These are phyloP conservation scores for Paramuricea clavata DNA, from an alignment of 92 coral and sea anemone genomes.

Conservation along the genomic window DNA sequence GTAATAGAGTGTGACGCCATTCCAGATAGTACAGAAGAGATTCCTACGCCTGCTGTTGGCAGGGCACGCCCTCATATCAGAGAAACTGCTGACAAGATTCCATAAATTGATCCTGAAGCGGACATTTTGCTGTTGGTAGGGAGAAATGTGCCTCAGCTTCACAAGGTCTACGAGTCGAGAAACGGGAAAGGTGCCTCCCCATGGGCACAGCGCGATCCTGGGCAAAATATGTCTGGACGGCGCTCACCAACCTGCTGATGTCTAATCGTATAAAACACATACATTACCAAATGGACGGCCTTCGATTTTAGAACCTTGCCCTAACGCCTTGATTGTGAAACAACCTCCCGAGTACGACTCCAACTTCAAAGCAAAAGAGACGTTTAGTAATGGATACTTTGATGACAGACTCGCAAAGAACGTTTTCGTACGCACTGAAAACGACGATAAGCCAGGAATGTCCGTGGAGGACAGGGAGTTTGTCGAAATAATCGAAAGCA, in stretches of 20 bases:
- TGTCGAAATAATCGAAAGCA: constrained; percentile 32
- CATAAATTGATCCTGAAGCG: neutral
- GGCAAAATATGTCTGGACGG: constrained; percentile 14
- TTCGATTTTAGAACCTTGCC: neutral
- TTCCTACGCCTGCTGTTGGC: constrained; percentile 13
- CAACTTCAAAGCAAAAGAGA: neutral
- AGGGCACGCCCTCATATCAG: constrained; percentile 13
- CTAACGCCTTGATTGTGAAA: neutral
- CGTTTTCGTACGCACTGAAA: constrained; percentile 4
- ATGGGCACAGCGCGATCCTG: constrained; percentile 16
- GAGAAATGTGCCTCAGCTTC: constrained; percentile 4
- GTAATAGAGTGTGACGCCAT: neutral
- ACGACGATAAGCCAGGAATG: constrained; percentile 23
- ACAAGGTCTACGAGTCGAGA: constrained; percentile 2
- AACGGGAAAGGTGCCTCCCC: constrained; percentile 8
- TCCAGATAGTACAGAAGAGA: constrained; percentile 19
- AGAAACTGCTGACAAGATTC: constrained; percentile 4
- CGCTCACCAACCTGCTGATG: neutral
- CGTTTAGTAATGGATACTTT: neutral
- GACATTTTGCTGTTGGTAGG: constrained; percentile 5
- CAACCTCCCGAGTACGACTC: neutral
- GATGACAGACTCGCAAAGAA: constrained; percentile 4
- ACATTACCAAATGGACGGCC: neutral
- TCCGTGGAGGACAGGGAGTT: constrained; percentile 53
- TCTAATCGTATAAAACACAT: neutral